Evolutionary conservation across 2,888 invertebrate species (phyloP), one percentile per base, ranked within the genome.

Genomic region (Megamerina dolium): DNA sequence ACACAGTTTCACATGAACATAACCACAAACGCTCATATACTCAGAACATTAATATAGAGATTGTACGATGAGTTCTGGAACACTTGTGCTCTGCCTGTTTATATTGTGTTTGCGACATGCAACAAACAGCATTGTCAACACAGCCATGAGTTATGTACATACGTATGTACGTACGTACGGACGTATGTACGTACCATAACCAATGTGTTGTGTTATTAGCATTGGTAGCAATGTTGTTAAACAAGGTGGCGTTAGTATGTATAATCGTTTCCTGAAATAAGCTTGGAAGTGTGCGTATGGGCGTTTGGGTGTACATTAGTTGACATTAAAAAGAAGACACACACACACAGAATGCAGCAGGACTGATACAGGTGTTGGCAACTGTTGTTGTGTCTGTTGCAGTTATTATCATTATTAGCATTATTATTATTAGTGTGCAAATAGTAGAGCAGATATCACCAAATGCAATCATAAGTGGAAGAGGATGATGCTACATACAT

Each of bases 171-270:
- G 23, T 30, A 42, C 37, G 30, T 23, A 23, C 14, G 23, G 35
- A 30, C 23, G 18, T 31, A 29, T 21, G 42, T 38, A 38, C 35
- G 34, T 21, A 43, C 34, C 33, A 34, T 39, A 43, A 43, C 39
- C 43, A 34, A 43, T 43, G 38, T 33, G 34, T 27, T 34, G 33
- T 40, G 40, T 13, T 57, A 61, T 52, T 58, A 55, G 61, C 58
- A 57, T 49, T 51, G 46, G 54, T 51, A 50, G 50, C 47, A 52
- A 45, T 52, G n/a, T n/a, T n/a, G n/a, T n/a, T n/a, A n/a, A n/a
- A n/a, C n/a, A n/a, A n/a, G n/a, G n/a, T n/a, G n/a, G n/a, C n/a
- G n/a, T n/a, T n/a, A n/a, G n/a, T n/a, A n/a, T n/a, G n/a, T n/a
- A n/a, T n/a, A n/a, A n/a, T n/a, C n/a, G n/a, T n/a, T n/a, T n/a